Evolutionary conservation across 1,140 invertebrate species (phyloP).

Genomic region (Drosophila trapezifrons): DNA sequence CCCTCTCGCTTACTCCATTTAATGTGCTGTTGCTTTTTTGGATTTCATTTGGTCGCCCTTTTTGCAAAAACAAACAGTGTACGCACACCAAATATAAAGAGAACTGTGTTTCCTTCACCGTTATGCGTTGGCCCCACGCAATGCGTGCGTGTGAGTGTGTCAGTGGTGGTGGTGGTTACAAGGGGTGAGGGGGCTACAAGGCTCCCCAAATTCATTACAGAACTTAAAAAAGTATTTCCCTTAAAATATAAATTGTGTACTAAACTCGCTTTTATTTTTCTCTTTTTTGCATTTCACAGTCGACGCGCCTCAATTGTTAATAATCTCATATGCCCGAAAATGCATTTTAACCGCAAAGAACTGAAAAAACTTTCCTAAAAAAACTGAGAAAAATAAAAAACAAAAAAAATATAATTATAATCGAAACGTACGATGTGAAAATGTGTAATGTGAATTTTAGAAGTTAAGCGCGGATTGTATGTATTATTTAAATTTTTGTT

Average conservation of each 20-base stretch:
- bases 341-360: constrained; percentile 52
- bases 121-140: constrained; percentile 41
- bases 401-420: constrained; percentile 14
- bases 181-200: not conserved
- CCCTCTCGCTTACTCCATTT: constrained; percentile 17
- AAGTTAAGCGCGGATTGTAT: constrained; percentile 70
- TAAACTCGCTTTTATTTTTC: constrained; percentile 35
- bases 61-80: constrained; percentile 61
- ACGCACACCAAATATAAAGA: constrained; percentile 31
- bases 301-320: constrained; percentile 50
- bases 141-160: constrained; percentile 10
- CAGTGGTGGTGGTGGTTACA: not conserved
- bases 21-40: constrained; percentile 71
- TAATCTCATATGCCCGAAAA: constrained; percentile 52
- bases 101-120: constrained; percentile 50
- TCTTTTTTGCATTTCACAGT: constrained; percentile 41
- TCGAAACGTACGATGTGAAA: constrained; percentile 57
- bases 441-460: constrained; percentile 75
- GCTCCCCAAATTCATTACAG: not conserved
- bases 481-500: constrained; percentile 78
- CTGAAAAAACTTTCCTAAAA: constrained; percentile 40
- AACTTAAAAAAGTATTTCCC: not conserved
- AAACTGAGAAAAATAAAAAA: constrained; percentile 31
- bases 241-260: constrained; percentile 17
- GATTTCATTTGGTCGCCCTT: constrained; percentile 62